A percentile compares a stretch with the other conserved stretches of the same genome.
Conservation (phyloP, 2,113 vertebrate genomes). For the Capra hircus region DNA sequence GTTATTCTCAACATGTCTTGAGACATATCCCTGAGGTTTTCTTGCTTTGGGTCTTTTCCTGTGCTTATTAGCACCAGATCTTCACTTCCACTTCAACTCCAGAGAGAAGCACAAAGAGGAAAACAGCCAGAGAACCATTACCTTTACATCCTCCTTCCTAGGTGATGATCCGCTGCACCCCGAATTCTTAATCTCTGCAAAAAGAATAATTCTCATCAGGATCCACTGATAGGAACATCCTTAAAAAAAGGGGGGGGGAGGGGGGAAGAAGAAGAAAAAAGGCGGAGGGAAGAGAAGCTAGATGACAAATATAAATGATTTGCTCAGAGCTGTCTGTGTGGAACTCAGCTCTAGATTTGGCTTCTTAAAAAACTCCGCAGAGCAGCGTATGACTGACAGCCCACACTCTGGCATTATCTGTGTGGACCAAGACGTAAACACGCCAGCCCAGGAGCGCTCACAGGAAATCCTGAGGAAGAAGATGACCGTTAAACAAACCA, state of each 20-base stretch:
- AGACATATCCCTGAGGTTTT: background rate
- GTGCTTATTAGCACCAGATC: background rate
- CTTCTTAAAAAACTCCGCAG: conserved; percentile 4
- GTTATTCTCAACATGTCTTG: background rate
- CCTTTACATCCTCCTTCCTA: conserved; percentile 63
- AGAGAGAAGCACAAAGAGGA: background rate
- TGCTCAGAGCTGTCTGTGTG: background rate
- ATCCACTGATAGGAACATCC: background rate
- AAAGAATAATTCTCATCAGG: conserved; percentile 61
- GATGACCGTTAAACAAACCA: background rate
- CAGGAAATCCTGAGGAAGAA: conserved; percentile 31
- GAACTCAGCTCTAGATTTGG: conserved; percentile 23
- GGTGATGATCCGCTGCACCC: background rate
- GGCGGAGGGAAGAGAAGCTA: background rate
- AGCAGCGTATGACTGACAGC: background rate
- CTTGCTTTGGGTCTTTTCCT: background rate
- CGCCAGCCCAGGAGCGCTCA: conserved; percentile 13
- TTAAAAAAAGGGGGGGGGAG: background rate
- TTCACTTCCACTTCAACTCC: background rate
- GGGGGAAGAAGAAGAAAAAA: background rate
- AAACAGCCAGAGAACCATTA: conserved; percentile 12
- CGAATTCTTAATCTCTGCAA: conserved; percentile 60
- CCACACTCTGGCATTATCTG: conserved; percentile 14
- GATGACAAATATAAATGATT: background rate
- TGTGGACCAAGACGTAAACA: conserved; percentile 30